Evolutionary conservation across 2,797 vertebrate genomes (phyloP), one percentile per base, ranked within the genome.

Genomic region (Rhinophrynus dorsalis): DNA sequence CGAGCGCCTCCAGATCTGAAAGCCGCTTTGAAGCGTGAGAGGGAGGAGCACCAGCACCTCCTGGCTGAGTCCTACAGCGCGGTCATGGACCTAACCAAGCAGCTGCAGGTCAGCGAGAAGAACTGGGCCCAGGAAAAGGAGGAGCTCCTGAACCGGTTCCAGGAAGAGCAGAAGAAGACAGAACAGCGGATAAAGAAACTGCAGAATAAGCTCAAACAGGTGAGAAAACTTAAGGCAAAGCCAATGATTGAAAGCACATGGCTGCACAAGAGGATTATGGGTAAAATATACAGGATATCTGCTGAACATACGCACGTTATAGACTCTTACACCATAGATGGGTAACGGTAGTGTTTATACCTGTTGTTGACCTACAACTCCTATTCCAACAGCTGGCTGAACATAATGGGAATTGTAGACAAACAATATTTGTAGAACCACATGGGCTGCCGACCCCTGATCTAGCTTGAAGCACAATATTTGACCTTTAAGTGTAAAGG

Each of bases 31-130:
- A 97, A 95, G 84, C 89, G 92, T 74, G 96, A 98, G 75, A 86
- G 95, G 0, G 96, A 97, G 76, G 96, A 98, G 76, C 96, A 98
- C 83, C 95, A 98, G 76, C 95, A 96, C 68, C 93, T 99, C 64
- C 88, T 99, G 58, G 96, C 96, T 0, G 97, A 99, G 78, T 99
- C 97, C 8, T 98, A 99, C 26, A 92, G 94, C 0, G 96, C 96
- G 0, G 96, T 99, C 78, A 98, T 99, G 97, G 97, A 98, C 82
- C 89, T 98, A 38, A 99, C 96, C 1, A 94, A 96, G 80, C 95
- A 98, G 89, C 89, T 98, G 63, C 96, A 97, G 89, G 92, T 97
- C 67, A 94, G 90, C 0, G 94, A 98, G 88, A 94, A 91, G 82
- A 97, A 96, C 91, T 98, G 97, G 97, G 89, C 91, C 80, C 91